A percentile compares a stretch with the other conserved stretches of the same genome.
Evolutionary conservation across 2,888 invertebrate species (phyloP).

Genomic region (Heteromyza rotundicornis): DNA sequence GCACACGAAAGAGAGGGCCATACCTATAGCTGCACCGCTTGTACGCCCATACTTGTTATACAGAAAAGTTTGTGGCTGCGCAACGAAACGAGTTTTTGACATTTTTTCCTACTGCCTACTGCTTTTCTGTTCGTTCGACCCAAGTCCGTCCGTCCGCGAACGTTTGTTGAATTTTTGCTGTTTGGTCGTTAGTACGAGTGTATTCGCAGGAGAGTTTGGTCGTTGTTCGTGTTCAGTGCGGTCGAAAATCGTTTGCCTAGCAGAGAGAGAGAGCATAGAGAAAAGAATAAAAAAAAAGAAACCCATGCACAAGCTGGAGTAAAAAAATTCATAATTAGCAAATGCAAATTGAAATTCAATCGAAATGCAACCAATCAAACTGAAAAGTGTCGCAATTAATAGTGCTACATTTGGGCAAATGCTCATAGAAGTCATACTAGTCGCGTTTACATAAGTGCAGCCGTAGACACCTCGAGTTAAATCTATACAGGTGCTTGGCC

Average conservation of each 20-base stretch:
- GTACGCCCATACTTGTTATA: constrained; percentile 13
- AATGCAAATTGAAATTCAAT: constrained; percentile 1
- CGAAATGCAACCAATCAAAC: constrained; percentile 11
- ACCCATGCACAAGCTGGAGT: neutral
- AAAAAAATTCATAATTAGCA: neutral
- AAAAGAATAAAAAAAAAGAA: constrained; percentile 19
- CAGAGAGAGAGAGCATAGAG: constrained; percentile 24
- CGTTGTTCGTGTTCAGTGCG: constrained; percentile 11
- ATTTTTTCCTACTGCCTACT: neutral
- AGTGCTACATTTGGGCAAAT: neutral
- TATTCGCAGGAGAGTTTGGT: constrained; percentile 34
- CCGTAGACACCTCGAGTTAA: neutral
- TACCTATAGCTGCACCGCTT: neutral
- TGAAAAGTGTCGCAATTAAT: neutral
- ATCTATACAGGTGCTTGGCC: constrained; percentile 32
- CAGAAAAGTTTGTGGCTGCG: constrained; percentile 15
- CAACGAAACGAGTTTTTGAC: constrained; percentile 30
- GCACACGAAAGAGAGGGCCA: constrained; percentile 18
- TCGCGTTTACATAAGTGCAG: constrained; percentile 17
- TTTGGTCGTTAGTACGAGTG: constrained; percentile 36
- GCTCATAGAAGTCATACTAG: neutral
- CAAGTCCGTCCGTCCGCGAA: neutral
- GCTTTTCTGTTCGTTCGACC: neutral
- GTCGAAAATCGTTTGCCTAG: constrained; percentile 7
- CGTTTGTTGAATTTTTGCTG: neutral